A percentile compares a stretch with the other conserved stretches of the same genome.
These are phyloP conservation scores for Alces alces DNA, from an alignment of 2,113 vertebrate species.

Conservation along the genomic window DNA sequence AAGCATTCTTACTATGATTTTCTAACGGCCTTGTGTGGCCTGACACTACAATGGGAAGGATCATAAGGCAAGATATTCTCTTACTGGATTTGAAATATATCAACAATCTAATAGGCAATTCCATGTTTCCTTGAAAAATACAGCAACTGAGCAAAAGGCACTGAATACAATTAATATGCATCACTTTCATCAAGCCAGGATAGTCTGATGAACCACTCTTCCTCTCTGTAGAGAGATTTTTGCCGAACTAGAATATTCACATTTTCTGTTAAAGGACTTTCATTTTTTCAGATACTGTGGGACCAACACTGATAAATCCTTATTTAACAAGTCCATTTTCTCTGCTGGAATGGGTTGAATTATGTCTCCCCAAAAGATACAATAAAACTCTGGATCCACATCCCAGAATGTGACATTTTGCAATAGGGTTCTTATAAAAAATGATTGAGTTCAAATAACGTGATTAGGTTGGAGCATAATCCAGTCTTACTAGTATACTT, in stretches of 20 bases:
- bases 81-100: not conserved
- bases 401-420: not conserved
- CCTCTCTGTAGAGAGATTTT: not conserved
- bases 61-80: not conserved
- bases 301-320: not conserved
- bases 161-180: not conserved
- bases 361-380: not conserved
- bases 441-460: not conserved
- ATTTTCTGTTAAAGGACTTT: not conserved
- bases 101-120: not conserved
- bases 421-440: not conserved
- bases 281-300: too few relatives aligned
- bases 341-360: not conserved
- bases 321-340: not conserved
- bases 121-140: not conserved
- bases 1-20: not conserved
- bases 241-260: not conserved
- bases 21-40: not conserved
- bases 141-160: not conserved
- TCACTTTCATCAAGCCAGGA: not conserved
- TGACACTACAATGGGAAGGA: not conserved
- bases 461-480: not conserved
- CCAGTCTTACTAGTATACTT: not conserved
- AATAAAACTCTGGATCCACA: not conserved
- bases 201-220: not conserved